phyloP scores from a whole-genome alignment of 2,888 invertebrate genomes.

The Pollenia amentaria region DNA sequence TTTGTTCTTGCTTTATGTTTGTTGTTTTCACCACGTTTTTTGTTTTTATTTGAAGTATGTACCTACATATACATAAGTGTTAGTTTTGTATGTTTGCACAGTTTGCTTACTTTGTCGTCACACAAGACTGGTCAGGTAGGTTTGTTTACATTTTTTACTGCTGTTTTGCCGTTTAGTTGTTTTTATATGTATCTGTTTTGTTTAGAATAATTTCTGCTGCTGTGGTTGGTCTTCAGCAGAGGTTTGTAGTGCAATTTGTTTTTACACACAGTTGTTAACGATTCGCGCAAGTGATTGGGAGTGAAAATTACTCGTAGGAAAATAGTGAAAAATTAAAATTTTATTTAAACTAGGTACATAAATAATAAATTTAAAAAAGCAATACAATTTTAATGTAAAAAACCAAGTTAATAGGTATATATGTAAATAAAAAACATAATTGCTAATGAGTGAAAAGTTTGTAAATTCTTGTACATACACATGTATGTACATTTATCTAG shows the following conservation, averaged over 20 bases:
- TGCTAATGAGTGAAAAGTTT: too few species aligned
- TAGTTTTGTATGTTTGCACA: too few species aligned
- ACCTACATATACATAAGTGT: neutral
- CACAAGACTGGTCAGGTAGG: conserved; percentile 3
- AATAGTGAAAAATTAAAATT: neutral
- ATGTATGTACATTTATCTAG: too few species aligned
- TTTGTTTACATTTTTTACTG: conserved; percentile 11
- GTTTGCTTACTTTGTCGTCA: neutral
- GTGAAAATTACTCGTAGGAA: neutral
- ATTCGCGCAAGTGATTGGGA: conserved; percentile 47
- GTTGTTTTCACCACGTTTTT: too few species aligned
- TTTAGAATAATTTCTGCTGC: conserved; percentile 21
- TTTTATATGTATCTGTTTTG: neutral
- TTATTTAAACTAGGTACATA: neutral
- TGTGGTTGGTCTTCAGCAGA: conserved; percentile 1
- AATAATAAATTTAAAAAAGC: neutral
- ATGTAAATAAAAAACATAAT: too few species aligned
- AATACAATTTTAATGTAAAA: too few species aligned
- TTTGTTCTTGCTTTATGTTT: too few species aligned
- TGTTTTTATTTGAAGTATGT: neutral
- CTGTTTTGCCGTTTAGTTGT: neutral
- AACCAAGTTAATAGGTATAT: too few species aligned
- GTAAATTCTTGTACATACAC: too few species aligned
- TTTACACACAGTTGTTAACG: conserved; percentile 46
- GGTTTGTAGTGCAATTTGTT: conserved; percentile 2